Evolutionary conservation across 1,140 invertebrate species (phyloP), one percentile per base, ranked within the genome.

Genomic region (Papilio machaon): DNA sequence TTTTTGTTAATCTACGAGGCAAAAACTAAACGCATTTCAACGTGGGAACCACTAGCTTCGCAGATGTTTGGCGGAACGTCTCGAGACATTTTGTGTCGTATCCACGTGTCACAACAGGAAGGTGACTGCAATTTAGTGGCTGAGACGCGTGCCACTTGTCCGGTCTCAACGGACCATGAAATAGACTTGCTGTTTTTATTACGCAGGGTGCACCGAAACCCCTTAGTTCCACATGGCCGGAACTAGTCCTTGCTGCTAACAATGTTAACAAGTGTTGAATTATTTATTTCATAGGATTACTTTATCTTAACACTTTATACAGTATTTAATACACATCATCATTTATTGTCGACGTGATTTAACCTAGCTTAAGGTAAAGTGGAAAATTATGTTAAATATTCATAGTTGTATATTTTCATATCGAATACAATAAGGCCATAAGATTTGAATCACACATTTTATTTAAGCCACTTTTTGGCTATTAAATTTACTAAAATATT

Each of bases 51-150:
- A 85, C 54, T 54, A 80, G 79, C 58, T 79, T 84, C 83, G 87
- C 91, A 94, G 88, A 93, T 94, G 91, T 91, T 64, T 84, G 81
- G 89, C 89, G 89, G 92, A 91, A 88, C 85, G 82, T 86, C 80
- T 67, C 82, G 70, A 85, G 58, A 84, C 82, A 83, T 83, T 76
- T 83, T 82, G 82, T 79, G 78, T 83, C 83, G 87, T 67, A 84
- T 85, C 81, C 91, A 92, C 88, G 89, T 92, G 91, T 91, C 90
- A 89, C 73, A 88, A 93, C 92, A 92, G 91, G 91, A 93, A 93
- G 90, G 86, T 84, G 83, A 82, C 84, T 85, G 82, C 90, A 90
- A 88, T 89, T 88, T 89, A 87, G 79, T 81, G 76, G 67, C 19
- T 49, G 47, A 75, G 88, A 89, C 90, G 89, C 92, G 91, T 92